These are phyloP conservation scores for Xestia c-nigrum DNA, from an alignment of 2,888 invertebrate species.

Conservation along the genomic window DNA sequence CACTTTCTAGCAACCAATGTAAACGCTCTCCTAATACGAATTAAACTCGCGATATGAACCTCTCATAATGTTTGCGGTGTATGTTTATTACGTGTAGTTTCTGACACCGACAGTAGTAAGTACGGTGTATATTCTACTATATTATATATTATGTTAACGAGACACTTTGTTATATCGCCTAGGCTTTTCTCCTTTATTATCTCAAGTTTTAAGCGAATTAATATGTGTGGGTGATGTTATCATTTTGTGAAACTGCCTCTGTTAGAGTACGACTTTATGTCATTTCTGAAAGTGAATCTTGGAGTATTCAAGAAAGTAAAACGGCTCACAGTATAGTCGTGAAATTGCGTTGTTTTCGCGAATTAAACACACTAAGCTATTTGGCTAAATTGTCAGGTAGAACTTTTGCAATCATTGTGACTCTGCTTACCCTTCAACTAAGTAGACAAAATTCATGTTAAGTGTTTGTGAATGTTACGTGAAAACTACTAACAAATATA, in stretches of 20 bases:
- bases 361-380: background rate
- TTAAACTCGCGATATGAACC: constrained; percentile 50
- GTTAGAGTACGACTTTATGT: constrained; percentile 1
- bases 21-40: constrained; percentile 34
- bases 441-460: constrained; percentile 15
- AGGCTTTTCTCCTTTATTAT: constrained; percentile 50
- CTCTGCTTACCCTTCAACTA: background rate
- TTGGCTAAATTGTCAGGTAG: background rate
- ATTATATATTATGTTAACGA: constrained; percentile 54
- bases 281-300: background rate
- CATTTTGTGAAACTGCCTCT: constrained; percentile 25
- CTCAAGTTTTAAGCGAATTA: constrained; percentile 49
- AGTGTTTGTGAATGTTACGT: constrained; percentile 11
- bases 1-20: constrained; percentile 31
- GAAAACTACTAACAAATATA: constrained; percentile 51
- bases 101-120: constrained; percentile 43
- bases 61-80: constrained; percentile 51
- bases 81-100: constrained; percentile 60
- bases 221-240: constrained; percentile 28
- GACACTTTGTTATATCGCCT: constrained; percentile 49
- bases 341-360: background rate
- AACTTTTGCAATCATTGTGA: constrained; percentile 7
- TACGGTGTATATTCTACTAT: constrained; percentile 38
- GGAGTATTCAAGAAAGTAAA: background rate
- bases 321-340: background rate